Conservation (phyloP, 2,888 invertebrate genomes). For the Busseola fusca region DNA sequence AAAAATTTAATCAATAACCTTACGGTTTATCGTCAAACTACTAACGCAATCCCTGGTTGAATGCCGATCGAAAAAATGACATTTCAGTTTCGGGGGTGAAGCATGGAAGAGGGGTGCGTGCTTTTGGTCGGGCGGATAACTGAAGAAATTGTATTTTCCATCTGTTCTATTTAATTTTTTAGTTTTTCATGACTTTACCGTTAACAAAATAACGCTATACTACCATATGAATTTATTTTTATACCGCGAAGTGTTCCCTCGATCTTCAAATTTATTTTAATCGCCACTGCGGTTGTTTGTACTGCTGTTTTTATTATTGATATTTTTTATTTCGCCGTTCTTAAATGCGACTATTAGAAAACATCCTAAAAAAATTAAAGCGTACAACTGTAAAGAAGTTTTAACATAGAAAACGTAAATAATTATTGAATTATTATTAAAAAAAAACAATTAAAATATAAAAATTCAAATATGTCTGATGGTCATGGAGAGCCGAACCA, state of each 20-base stretch:
- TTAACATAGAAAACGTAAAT: slow-evolving; percentile 43
- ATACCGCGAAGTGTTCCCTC: slow-evolving; percentile 53
- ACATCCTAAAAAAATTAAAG: slow-evolving; percentile 23
- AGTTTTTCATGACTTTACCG: slow-evolving; percentile 68
- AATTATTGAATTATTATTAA: slow-evolving; percentile 31
- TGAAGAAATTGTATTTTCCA: slow-evolving; percentile 74
- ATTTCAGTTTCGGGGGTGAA: slow-evolving; percentile 78
- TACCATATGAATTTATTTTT: slow-evolving; percentile 57
- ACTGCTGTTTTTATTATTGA: slow-evolving; percentile 76
- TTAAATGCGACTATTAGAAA: slow-evolving; percentile 26
- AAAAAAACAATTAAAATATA: slow-evolving; percentile 40
- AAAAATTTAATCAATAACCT: background rate
- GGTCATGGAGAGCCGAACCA: slow-evolving; percentile 80
- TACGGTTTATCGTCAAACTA: slow-evolving; percentile 45
- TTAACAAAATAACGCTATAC: slow-evolving; percentile 53
- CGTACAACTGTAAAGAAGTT: slow-evolving; percentile 32
- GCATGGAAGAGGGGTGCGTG: slow-evolving; percentile 72
- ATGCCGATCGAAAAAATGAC: slow-evolving; percentile 84
- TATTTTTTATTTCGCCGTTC: slow-evolving; percentile 67
- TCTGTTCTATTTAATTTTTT: slow-evolving; percentile 70
- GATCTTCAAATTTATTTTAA: slow-evolving; percentile 59
- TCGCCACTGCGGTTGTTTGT: slow-evolving; percentile 70
- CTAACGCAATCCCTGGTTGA: slow-evolving; percentile 61
- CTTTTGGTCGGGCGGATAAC: slow-evolving; percentile 73
- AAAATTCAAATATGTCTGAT: slow-evolving; percentile 78